Evolutionary conservation across 2,113 vertebrate species (phyloP), one percentile per base, ranked within the genome.

Genomic region (Tenebrosternarchus preto): DNA sequence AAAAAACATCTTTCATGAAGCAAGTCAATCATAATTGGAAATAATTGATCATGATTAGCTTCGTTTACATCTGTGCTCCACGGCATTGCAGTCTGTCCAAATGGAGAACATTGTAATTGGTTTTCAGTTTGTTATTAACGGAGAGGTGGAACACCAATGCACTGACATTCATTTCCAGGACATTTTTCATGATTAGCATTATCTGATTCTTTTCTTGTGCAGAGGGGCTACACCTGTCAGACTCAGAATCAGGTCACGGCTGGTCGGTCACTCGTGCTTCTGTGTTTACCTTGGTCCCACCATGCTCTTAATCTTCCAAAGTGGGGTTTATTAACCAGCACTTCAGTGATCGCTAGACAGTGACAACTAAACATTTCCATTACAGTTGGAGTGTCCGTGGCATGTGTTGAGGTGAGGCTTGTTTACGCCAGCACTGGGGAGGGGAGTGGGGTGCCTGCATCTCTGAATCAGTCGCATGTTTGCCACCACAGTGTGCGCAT

Each of bases 301-400:
- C 11, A 39, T 22, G 22, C 64, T 22, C 31, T 39, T 33, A 66
- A 66, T 68, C 31, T 36, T 39, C 64, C 64, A 12, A n/a, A 68
- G 22, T 68, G 19, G 19, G 7, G 19, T n/a, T n/a, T 67, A 68
- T 68, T 36, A 68, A 68, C 39, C 64, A 68, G 31, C 1, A 1
- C 22, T 68, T 59, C n/a, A 74, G 29, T 39, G 72, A 75, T 75
- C 39, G 63, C 63, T 64, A 76, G 36, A n/a, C 15, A 46, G 43
- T 11, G 36, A n/a, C 33, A 19, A 63, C 11, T 27, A 25, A 27
- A 53, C 53, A 31, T 50, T 29, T 24, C 25, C 31, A 31, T 53
- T 64, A 33, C 46, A n/a, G 46, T 29, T 55, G 43, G 11, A 53
- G 24, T 53, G 16, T 24, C 19, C 20, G 22, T n/a, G 16, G 29